Conservation (phyloP, 2,888 invertebrate genomes). For the Callosobruchus maculatus region DNA sequence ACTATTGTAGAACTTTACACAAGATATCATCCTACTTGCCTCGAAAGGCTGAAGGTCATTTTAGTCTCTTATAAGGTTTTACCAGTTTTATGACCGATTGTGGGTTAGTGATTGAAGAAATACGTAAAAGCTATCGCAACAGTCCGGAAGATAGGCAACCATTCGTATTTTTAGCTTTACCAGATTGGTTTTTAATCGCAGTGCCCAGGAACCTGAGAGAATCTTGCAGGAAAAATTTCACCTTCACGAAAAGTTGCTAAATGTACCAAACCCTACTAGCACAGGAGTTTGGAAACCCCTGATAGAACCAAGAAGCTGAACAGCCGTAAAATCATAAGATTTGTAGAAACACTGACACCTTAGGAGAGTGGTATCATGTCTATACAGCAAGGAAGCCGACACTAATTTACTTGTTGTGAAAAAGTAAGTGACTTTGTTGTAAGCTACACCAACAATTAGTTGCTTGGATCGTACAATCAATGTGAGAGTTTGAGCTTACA, state of each 20-base stretch:
- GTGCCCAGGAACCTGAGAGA: conserved; percentile 60
- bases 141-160: conserved; percentile 85
- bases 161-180: conserved; percentile 69
- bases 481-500: conserved; percentile 64
- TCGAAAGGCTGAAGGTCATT: conserved; percentile 60
- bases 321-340: conserved; percentile 65
- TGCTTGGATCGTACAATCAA: conserved; percentile 58
- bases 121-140: conserved; percentile 80
- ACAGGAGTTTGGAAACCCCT: conserved; percentile 29
- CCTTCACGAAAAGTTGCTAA: conserved; percentile 72
- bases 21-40: conserved; percentile 79
- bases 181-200: conserved; percentile 65
- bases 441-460: conserved; percentile 60
- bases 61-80: conserved; percentile 56
- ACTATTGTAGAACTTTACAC: too few species aligned
- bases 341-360: conserved; percentile 73
- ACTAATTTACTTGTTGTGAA: conserved; percentile 54
- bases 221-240: conserved; percentile 73
- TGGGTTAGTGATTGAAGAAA: conserved; percentile 82
- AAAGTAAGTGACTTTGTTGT: conserved; percentile 61
- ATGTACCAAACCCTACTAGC: conserved; percentile 56
- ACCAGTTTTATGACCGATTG: conserved; percentile 76
- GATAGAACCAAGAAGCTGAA: conserved; percentile 20
- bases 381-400: conserved; percentile 59
- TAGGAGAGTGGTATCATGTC: conserved; percentile 86